Evolutionary conservation across 2,113 vertebrate species (phyloP).

Genomic region (Cyanoderma ruficeps): DNA sequence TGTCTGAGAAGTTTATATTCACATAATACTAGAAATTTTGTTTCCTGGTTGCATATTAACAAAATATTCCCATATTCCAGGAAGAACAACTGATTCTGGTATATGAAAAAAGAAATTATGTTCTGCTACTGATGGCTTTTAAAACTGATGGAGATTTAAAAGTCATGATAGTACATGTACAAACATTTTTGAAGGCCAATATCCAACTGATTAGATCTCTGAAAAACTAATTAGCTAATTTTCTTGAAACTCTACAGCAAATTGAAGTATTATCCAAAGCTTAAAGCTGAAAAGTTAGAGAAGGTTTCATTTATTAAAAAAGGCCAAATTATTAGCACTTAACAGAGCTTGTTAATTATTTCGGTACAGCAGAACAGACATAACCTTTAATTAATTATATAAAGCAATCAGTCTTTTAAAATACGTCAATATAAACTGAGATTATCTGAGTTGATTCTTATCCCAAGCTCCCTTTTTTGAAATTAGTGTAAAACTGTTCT

Average conservation of each 20-base stretch:
- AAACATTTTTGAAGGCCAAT: constrained; percentile 35
- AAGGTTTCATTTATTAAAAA: constrained; percentile 12
- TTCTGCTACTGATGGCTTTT: background rate
- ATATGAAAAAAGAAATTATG: background rate
- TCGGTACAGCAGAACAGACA: background rate
- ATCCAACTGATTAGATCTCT: constrained; percentile 33
- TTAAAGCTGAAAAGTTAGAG: constrained; percentile 18
- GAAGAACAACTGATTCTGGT: background rate
- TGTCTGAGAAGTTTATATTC: background rate
- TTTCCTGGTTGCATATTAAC: background rate
- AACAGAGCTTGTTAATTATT: background rate
- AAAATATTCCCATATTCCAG: background rate
- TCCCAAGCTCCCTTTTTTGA: background rate
- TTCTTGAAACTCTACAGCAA: constrained; percentile 35
- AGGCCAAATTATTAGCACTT: background rate
- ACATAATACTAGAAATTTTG: background rate
- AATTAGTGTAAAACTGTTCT: background rate
- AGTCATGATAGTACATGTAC: background rate
- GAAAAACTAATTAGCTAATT: constrained; percentile 48
- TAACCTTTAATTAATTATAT: background rate
- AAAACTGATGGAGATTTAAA: background rate
- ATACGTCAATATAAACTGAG: background rate
- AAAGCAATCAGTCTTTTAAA: background rate
- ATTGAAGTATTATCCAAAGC: constrained; percentile 16
- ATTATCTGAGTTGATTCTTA: background rate